Conservation (phyloP, 2,113 vertebrate genomes). For the Platichthys flesus region DNA sequence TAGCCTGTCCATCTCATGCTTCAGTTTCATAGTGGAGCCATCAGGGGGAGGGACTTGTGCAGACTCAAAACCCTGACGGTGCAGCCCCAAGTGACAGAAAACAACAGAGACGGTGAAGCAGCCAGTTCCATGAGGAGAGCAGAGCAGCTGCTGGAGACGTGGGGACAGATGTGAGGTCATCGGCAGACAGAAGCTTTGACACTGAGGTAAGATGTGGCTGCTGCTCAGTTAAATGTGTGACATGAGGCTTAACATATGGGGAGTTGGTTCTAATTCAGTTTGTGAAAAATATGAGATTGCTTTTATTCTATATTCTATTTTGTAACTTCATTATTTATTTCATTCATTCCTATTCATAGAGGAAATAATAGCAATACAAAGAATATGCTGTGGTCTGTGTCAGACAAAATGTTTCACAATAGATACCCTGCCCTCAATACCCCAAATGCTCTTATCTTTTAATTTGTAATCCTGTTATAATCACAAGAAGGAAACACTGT, state of each 20-base stretch:
- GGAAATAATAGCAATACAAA: not conserved
- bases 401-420: slow-evolving; percentile 53
- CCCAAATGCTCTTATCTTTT: slow-evolving; percentile 53
- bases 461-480: slow-evolving; percentile 57
- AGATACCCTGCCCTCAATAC: slow-evolving; percentile 57
- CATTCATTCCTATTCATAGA: not conserved
- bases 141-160: slow-evolving; percentile 35
- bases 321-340: not conserved
- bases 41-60: slow-evolving; percentile 69
- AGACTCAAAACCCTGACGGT: slow-evolving; percentile 62
- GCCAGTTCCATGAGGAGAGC: slow-evolving; percentile 26
- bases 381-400: not conserved
- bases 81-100: slow-evolving; percentile 41
- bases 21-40: slow-evolving; percentile 60
- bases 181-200: slow-evolving; percentile 42
- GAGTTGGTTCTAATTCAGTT: slow-evolving; percentile 24
- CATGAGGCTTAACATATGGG: slow-evolving; percentile 15
- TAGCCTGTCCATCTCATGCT: slow-evolving; percentile 41
- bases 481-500: slow-evolving; percentile 26
- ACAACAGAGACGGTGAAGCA: slow-evolving; percentile 40
- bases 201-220: not conserved
- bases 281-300: not conserved
- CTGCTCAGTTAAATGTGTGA: not conserved
- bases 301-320: not conserved
- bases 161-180: slow-evolving; percentile 18